Base-by-base conservation (phyloP, 2,888 invertebrate species). In the Chymomyza caudatula region DNA sequence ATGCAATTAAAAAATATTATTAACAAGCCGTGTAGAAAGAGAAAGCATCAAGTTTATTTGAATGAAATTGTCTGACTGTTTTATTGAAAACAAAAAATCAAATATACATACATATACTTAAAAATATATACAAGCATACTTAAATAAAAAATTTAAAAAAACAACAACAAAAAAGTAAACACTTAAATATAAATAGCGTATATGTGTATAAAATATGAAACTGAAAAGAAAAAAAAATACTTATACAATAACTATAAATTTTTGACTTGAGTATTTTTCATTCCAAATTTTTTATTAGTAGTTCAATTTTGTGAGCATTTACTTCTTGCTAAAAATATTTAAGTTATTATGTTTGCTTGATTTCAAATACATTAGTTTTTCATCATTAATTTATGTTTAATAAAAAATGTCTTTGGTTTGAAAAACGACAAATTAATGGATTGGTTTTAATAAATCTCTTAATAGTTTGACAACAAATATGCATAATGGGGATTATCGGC, bases 61-160 rank as follows among this genome's bases (percentile, higher is more conserved):
- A 87, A 74, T 68, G 62, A 72, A 78, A 87, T 85, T 86, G 88
- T 87, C 88, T 88, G 88, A 88, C 87, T 88, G 86, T 88, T 86
- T 87, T 84, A 81, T 84, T 73, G 69, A 69, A 78, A 77, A 75
- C 67, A 70, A 70, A 67, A 60, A 67, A 69, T 62, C 17, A 69
- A 69, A 70, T 66, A 76, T 67, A 69, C 56, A 77, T 59, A 76
- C 63, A 65, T 77, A 68, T 78, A 76, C 68, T 57, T 74, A 85
- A 71, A 70, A 61, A 81, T 70, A 82, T 63, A 68, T 68, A 71
- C 73, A 74, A 63, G 80, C 73, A 77, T 66, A 70, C 70, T 74
- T 80, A 75, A 67, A 84, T 71, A 60, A 29, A 20, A 22, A 58
- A 19, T 51, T 19, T 53, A 25, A 53, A 19, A n/a, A n/a, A n/a